phyloP scores from a whole-genome alignment of 2,888 invertebrate genomes.

The Drosophila tripunctata region DNA sequence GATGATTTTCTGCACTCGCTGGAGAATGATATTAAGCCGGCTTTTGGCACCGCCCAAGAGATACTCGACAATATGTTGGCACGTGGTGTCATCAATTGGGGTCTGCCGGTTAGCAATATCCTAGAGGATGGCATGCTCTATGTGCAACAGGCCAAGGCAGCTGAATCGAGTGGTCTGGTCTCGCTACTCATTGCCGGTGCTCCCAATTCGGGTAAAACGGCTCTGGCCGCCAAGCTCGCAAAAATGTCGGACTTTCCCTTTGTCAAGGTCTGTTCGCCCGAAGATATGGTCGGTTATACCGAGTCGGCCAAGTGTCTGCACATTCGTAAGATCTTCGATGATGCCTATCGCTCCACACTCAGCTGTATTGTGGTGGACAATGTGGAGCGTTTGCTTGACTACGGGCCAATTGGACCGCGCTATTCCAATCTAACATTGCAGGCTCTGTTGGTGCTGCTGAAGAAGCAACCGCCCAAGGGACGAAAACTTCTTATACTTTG shows the following conservation, averaged over 20 bases:
- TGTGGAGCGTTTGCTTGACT: constrained; percentile 98
- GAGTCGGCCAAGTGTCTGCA: constrained; percentile 97
- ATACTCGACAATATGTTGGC: constrained; percentile 93
- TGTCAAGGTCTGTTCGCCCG: constrained; percentile 97
- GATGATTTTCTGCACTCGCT: constrained; percentile 95
- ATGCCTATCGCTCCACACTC: constrained; percentile 98
- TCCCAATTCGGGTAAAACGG: constrained; percentile 98
- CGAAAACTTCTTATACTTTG: constrained; percentile 96
- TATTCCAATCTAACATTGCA: constrained; percentile 99
- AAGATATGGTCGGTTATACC: constrained; percentile 98
- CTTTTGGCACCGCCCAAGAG: constrained; percentile 97
- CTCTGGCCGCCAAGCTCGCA: constrained; percentile 97
- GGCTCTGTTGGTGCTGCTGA: constrained; percentile 95
- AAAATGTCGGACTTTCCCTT: constrained; percentile 99
- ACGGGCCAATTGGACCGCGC: constrained; percentile 98
- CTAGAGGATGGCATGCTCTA: constrained; percentile 96
- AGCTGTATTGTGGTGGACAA: constrained; percentile 99
- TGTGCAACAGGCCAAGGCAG: constrained; percentile 92
- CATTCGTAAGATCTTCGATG: constrained; percentile 99
- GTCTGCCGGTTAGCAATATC: constrained; percentile 93
- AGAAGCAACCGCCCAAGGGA: constrained; percentile 97
- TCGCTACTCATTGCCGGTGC: constrained; percentile 97
- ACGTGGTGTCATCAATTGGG: constrained; percentile 97
- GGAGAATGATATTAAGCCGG: constrained; percentile 96
- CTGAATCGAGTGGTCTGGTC: constrained; percentile 92